A percentile compares a stretch with the other conserved stretches of the same genome.
phyloP scores from a whole-genome alignment of 2,797 vertebrate species.

The Artibeus jamaicensis region DNA sequence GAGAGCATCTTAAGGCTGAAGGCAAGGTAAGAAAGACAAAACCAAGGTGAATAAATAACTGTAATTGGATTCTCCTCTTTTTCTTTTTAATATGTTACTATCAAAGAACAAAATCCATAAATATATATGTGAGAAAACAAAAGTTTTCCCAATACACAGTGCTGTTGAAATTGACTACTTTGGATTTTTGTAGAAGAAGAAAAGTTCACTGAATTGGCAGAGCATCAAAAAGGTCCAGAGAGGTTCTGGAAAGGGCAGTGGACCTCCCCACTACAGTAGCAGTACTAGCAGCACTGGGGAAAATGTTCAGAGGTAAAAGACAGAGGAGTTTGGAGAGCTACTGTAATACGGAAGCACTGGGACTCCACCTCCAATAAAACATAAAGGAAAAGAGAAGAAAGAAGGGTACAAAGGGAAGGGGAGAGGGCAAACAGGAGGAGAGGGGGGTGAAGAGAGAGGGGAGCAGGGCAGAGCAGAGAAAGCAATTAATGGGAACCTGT shows the following conservation, averaged over 20 bases:
- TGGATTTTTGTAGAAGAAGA: neutral
- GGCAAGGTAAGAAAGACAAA: conserved; percentile 27
- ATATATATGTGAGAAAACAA: neutral
- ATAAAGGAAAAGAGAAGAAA: neutral
- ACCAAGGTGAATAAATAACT: neutral
- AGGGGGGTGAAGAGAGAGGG: neutral
- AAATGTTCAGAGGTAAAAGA: neutral
- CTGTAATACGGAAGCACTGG: neutral
- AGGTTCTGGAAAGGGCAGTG: neutral
- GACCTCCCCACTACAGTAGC: neutral
- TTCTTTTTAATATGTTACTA: neutral
- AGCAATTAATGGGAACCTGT: neutral
- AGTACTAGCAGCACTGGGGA: neutral
- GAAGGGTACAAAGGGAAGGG: too few species aligned
- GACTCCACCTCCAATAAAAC: neutral
- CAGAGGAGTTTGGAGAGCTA: neutral
- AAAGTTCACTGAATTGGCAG: neutral
- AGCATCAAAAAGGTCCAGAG: neutral
- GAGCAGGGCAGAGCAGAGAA: neutral
- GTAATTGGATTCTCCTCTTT: neutral
- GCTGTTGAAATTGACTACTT: neutral
- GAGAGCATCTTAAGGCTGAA: neutral
- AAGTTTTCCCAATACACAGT: neutral
- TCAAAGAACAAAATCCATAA: conserved; percentile 10
- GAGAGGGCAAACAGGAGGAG: neutral